These are phyloP conservation scores for Miniopterus natalensis DNA, from an alignment of 2,113 vertebrate genomes.

Conservation along the genomic window DNA sequence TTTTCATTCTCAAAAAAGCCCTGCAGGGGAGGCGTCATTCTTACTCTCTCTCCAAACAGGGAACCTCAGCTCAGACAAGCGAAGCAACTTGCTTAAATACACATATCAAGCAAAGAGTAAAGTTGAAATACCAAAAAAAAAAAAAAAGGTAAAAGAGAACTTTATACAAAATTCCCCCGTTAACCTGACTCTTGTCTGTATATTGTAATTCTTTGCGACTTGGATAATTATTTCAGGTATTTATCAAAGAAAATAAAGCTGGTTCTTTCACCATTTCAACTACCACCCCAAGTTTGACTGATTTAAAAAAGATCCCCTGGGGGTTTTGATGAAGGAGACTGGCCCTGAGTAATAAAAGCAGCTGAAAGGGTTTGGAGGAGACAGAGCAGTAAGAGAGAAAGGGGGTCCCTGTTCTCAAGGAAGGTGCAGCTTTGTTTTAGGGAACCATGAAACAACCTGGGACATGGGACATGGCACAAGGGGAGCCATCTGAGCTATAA, in stretches of 20 bases:
- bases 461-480: background rate
- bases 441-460: background rate
- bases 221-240: background rate
- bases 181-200: background rate
- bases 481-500: background rate
- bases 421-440: background rate
- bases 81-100: background rate
- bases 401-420: background rate
- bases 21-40: background rate
- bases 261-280: background rate
- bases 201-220: background rate
- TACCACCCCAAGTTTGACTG: background rate
- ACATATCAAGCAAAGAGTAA: background rate
- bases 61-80: background rate
- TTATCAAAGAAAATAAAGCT: background rate
- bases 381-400: background rate
- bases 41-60: background rate
- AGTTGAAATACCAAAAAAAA: background rate
- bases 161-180: background rate
- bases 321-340: background rate
- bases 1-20: background rate
- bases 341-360: background rate
- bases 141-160: background rate
- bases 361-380: background rate
- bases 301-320: slow-evolving; percentile 1